Conservation (phyloP, 1,140 invertebrate genomes). For the Bombus polaris region DNA sequence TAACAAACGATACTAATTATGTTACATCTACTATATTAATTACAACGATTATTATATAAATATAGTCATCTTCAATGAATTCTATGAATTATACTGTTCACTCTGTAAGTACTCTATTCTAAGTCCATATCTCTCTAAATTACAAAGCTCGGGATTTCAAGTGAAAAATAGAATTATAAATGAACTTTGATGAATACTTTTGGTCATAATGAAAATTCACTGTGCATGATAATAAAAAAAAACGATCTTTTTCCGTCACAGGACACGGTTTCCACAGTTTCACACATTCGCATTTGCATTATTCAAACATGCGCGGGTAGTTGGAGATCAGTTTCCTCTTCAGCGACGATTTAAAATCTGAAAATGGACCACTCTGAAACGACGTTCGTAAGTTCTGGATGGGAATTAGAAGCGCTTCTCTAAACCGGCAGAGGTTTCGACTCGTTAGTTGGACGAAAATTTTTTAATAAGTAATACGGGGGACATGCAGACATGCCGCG, state of each 20-base stretch:
- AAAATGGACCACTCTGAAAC: background rate
- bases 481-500: background rate
- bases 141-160: background rate
- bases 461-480: background rate
- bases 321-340: background rate
- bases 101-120: background rate
- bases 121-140: background rate
- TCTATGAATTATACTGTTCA: no score
- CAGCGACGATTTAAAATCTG: background rate
- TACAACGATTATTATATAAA: no score
- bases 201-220: background rate
- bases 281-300: background rate
- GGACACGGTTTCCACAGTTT: background rate
- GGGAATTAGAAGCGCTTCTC: background rate
- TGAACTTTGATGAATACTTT: background rate
- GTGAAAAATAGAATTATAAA: background rate
- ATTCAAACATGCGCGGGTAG: background rate
- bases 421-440: background rate
- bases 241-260: background rate
- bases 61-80: no score
- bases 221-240: background rate
- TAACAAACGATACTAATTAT: no score
- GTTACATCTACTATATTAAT: no score
- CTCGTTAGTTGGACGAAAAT: background rate
- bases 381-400: slow-evolving; percentile 10